Evolutionary conservation across 2,888 invertebrate genomes (phyloP), one percentile per base, ranked within the genome.

Genomic region (Epinotia brunnichana): DNA sequence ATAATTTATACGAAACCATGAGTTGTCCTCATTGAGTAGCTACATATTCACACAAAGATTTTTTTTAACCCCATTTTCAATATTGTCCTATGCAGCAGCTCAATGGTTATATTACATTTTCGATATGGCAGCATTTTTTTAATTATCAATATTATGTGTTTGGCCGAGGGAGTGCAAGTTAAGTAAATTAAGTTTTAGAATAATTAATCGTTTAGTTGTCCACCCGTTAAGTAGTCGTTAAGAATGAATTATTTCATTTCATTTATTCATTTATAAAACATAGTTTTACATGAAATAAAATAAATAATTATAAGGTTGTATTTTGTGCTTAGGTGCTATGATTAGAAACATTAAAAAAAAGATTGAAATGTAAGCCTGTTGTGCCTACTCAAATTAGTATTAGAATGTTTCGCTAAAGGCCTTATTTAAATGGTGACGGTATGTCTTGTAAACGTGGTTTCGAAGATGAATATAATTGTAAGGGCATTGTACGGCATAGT

Each of bases 111-210:
- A 21, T 35, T 64, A 66, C 15, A 57, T 39, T 48, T 63, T 44
- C 3, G 29, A 57, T 11, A 57, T 56, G 56, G 67, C 67, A 69
- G 53, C 68, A 19, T 19, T 29, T 54, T 68, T 44, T 21, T 35
- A 15, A 39, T 54, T 70, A 57, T 74, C 62, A 51, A 70, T 69
- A 76, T 74, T 72, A 67, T 69, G 53, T 75, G 10, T 79, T 79
- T 78, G 82, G 83, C 83, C 83, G 82, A 81, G 75, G 76, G 77
- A 81, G 83, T 84, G 84, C 84, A 83, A 83, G 81, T 76, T 74
- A 66, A 29, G 59, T 73, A 62, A 35, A 71, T 70, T 59, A 66
- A 63, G 24, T 48, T 48, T n/a, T 68, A 56, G 51, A 53, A 69
- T 48, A 60, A 29, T 19, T 60, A n/a, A 48, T 48, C n/a, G 2